Base-by-base conservation (phyloP, 2,888 invertebrate genomes). In the Seira musarum region DNA sequence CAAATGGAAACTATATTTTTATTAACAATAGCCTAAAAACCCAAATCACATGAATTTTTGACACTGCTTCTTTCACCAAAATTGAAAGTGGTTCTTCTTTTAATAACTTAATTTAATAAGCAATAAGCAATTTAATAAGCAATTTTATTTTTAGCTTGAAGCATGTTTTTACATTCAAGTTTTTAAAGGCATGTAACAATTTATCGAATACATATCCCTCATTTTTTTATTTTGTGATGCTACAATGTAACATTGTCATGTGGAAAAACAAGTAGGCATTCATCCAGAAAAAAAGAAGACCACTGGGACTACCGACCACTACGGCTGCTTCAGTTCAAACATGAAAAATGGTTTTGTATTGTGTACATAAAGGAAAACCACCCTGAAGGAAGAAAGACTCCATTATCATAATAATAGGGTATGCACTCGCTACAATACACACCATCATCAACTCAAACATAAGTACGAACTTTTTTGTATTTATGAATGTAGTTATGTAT, bases 371-470 rank as follows among this genome's bases (percentile, higher is more conserved):
- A 30, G 30, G 53, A 69, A 35, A 69, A 75, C 80, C 80, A 80
- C 80, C 80, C 80, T 80, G 75, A 71, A 80, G 80, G 74, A 71
- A 69, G 25, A 68, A 53, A 61, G 65, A 70, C 64, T 69, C 57
- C 73, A 63, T 79, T 49, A 49, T 49, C 73, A 69, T 67, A 67
- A 64, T 73, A 49, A 49, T 49, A 49, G 49, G 49, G 49, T 49
- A 49, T 2, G 49, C 17, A n/a, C 49, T 49, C 49, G 15, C 49
- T 49, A 49, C 49, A 49, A 49, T 49, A n/a, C 17, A 49, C 49
- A 49, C 15, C 17, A 49, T 49, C 49, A 13, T 49, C 17, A 5
- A 30, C 30, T 30, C 30, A 30, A 30, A 8, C 30, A 30, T 30
- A n/a, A n/a, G n/a, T n/a, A 5, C 30, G 8, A 30, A 30, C 2